phyloP scores from a whole-genome alignment of 2,113 vertebrate species.

The Machaerirhynchus nigripectus region DNA sequence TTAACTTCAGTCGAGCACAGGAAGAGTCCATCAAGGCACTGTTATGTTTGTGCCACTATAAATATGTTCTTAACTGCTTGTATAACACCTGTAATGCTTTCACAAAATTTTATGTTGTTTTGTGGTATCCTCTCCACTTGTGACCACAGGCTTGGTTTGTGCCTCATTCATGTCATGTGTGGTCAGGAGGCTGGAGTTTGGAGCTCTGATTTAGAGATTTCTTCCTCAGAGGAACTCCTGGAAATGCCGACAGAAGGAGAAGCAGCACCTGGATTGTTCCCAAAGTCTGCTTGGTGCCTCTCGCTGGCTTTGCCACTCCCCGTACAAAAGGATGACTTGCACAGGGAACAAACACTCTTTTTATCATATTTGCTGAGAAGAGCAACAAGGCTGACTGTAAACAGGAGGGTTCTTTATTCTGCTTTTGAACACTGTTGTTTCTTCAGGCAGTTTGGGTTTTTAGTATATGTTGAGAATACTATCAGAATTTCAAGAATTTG shows the following conservation, averaged over 20 bases:
- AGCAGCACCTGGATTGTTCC: neutral
- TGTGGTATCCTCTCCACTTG: rapidly evolving
- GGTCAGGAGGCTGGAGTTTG: neutral
- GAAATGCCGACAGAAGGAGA: neutral
- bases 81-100: neutral
- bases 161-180: rapidly evolving
- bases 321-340: neutral
- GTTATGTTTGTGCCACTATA: neutral
- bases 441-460: neutral
- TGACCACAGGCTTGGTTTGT: neutral
- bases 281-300: neutral
- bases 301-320: neutral
- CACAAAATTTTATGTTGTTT: neutral
- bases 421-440: neutral
- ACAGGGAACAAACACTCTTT: neutral
- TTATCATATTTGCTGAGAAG: neutral
- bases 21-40: neutral
- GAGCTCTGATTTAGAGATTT: neutral
- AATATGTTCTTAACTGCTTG: neutral
- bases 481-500: neutral
- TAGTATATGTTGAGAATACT: neutral
- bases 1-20: neutral
- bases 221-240: neutral
- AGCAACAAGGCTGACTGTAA: neutral
- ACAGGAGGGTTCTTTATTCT: neutral